Conservation (phyloP, 1,140 invertebrate species). For the Luehdorfia chinensis region DNA sequence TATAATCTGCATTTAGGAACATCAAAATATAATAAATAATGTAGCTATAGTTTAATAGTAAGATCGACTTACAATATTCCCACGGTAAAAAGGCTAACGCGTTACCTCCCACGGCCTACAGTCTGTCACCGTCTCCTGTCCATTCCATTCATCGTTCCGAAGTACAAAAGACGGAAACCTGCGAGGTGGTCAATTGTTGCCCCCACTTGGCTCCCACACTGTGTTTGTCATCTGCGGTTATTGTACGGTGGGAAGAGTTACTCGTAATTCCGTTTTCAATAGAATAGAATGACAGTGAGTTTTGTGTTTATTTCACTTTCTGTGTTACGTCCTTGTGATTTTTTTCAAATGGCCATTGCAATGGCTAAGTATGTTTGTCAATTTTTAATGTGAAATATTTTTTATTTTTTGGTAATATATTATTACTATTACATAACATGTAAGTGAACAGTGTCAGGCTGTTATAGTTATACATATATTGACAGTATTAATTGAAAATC, state of each 20-base stretch:
- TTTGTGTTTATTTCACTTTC: not conserved
- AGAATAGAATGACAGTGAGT: not conserved
- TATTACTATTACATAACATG: not conserved
- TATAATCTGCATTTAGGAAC: too few relatives aligned
- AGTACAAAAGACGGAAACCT: constrained; percentile 27
- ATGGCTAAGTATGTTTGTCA: too few relatives aligned
- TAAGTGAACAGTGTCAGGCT: too few relatives aligned
- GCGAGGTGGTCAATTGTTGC: constrained; percentile 23
- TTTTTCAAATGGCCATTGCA: too few relatives aligned
- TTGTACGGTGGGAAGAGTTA: constrained; percentile 21
- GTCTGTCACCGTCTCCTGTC: constrained; percentile 18
- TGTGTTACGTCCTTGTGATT: not conserved
- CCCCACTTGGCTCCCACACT: constrained; percentile 13
- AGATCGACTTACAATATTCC: constrained; percentile 22
- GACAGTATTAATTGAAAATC: too few relatives aligned
- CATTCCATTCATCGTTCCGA: constrained; percentile 22
- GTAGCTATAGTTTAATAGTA: too few relatives aligned
- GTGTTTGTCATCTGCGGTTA: constrained; percentile 15
- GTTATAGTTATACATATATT: too few relatives aligned
- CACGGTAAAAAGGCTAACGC: constrained; percentile 29
- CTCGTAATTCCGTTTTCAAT: constrained; percentile 4
- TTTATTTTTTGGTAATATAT: too few relatives aligned
- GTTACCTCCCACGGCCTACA: constrained; percentile 28
- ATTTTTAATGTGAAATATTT: too few relatives aligned
- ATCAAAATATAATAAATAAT: too few relatives aligned